Conservation (phyloP, 1,140 invertebrate genomes). For the Diachasma alloeum region DNA sequence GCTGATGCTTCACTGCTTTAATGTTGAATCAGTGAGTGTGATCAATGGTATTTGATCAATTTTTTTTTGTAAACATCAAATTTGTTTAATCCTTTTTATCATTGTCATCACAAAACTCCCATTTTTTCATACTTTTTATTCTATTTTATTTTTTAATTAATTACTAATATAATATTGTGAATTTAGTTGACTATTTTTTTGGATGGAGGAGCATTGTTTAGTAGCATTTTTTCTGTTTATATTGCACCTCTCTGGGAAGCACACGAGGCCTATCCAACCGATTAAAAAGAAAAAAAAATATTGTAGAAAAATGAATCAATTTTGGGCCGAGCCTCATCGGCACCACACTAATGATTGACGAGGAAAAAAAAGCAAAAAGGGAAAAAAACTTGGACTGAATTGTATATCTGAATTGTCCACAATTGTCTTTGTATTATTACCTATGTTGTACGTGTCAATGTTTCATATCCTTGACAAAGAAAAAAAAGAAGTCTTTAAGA, state of each 20-base stretch:
- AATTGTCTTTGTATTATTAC: constrained; percentile 60
- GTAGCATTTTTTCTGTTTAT: constrained; percentile 39
- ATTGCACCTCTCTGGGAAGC: constrained; percentile 57
- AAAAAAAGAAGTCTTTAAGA: constrained; percentile 28
- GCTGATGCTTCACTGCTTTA: constrained; percentile 16
- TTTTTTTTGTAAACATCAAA: background rate
- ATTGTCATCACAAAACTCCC: background rate
- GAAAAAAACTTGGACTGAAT: constrained; percentile 46
- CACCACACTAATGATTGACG: background rate
- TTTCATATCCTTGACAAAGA: constrained; percentile 55
- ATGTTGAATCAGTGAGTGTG: background rate
- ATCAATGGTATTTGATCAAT: background rate
- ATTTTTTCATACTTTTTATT: background rate
- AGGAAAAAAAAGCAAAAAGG: constrained; percentile 28
- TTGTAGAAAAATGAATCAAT: constrained; percentile 14
- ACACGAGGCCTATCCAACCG: constrained; percentile 56
- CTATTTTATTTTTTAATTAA: constrained; percentile 7
- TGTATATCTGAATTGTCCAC: constrained; percentile 61
- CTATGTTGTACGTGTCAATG: constrained; percentile 65
- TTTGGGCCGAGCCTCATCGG: background rate
- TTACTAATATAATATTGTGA: constrained; percentile 9
- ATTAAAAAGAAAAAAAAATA: constrained; percentile 24
- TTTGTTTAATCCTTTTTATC: background rate
- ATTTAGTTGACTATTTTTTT: constrained; percentile 2
- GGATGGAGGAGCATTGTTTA: background rate